These are phyloP conservation scores for Cetoscarus ocellatus DNA, from an alignment of 2,797 vertebrate genomes.

Conservation along the genomic window DNA sequence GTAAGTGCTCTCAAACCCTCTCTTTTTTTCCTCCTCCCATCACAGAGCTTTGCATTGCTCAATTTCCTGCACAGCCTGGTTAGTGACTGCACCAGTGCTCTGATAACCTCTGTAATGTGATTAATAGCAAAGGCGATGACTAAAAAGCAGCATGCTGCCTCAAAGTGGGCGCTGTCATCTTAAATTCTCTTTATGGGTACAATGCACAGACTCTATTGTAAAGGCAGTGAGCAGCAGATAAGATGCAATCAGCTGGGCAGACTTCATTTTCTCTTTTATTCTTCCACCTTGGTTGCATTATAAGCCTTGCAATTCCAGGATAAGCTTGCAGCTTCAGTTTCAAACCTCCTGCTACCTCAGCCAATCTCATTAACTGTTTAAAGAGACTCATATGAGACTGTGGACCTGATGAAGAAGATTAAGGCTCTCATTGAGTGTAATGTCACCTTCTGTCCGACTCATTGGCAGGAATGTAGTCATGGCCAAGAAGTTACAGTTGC, in stretches of 20 bases:
- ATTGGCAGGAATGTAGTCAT: background rate
- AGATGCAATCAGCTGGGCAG: conserved; percentile 17
- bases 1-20: conserved; percentile 71
- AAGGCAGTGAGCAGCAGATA: background rate
- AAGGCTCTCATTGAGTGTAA: conserved; percentile 5
- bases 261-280: conserved; percentile 14
- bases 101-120: conserved; percentile 10
- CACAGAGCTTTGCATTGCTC: conserved; percentile 8
- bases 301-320: background rate
- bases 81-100: conserved; percentile 6
- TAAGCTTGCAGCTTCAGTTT: conserved; percentile 10
- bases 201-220: background rate
- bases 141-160: background rate
- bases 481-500: no score
- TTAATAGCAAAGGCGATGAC: conserved; percentile 9
- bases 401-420: conserved; percentile 5
- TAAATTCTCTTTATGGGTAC: background rate
- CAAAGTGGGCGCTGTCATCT: conserved; percentile 2
- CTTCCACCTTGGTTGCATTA: conserved; percentile 9
- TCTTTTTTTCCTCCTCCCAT: conserved; percentile 5
- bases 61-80: conserved; percentile 17
- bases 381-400: conserved; percentile 10
- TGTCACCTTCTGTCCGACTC: conserved; percentile 5
- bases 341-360: background rate
- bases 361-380: conserved; percentile 29